phyloP scores from a whole-genome alignment of 2,888 invertebrate genomes.

The Didymodactylos carnosus region DNA sequence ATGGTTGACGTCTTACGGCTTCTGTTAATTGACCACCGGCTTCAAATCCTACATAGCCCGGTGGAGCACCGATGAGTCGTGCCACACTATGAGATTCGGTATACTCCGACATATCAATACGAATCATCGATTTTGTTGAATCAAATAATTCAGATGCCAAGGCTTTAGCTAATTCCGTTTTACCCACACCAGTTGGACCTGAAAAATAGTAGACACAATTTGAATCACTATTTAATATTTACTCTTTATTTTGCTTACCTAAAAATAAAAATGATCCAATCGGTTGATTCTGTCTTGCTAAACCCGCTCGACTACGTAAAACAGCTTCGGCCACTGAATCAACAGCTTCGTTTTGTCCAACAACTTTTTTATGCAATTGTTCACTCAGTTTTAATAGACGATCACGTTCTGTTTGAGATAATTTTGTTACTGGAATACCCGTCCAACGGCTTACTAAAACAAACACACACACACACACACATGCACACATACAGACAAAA shows the following conservation, averaged over 20 bases:
- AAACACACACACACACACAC: too few species aligned
- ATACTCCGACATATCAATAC: constrained; percentile 22
- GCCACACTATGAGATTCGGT: constrained; percentile 19
- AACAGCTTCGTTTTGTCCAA: constrained; percentile 7
- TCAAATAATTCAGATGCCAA: constrained; percentile 16
- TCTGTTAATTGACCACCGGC: constrained; percentile 22
- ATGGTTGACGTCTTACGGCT: constrained; percentile 17
- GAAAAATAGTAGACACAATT: background rate
- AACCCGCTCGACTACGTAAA: constrained; percentile 10
- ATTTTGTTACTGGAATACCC: background rate
- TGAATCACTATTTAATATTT: too few species aligned
- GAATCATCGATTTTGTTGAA: constrained; percentile 15
- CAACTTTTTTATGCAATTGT: background rate
- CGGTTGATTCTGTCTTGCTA: constrained; percentile 14
- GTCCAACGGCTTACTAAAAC: constrained; percentile 6
- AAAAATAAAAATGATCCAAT: constrained; percentile 18
- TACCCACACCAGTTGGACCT: constrained; percentile 19
- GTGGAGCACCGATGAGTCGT: constrained; percentile 22
- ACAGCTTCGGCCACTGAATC: background rate
- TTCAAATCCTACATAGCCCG: constrained; percentile 20
- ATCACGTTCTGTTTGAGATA: background rate
- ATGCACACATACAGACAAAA: too few species aligned
- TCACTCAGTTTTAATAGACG: background rate
- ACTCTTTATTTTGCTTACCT: constrained; percentile 14
- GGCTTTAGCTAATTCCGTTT: constrained; percentile 20